Conservation (phyloP, 1,140 invertebrate genomes). For the Megathymus violae region DNA sequence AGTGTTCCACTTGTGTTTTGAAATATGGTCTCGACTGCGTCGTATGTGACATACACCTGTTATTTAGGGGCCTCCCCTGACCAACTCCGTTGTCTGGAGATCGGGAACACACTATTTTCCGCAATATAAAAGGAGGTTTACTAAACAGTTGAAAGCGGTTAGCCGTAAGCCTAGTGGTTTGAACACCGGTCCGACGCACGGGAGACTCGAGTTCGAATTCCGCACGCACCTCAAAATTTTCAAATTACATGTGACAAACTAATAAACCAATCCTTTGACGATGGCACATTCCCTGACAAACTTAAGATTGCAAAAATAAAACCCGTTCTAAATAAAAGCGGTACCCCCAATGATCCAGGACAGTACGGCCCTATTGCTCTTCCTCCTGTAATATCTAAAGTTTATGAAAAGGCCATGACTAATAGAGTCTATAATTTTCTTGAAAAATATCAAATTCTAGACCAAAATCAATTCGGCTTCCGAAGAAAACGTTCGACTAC, state of each 20-base stretch:
- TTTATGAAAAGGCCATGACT: conserved; percentile 13
- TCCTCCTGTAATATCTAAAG: neutral
- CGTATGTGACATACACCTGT: conserved; percentile 17
- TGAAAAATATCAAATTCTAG: neutral
- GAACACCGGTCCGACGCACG: too few species aligned
- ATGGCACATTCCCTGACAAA: neutral
- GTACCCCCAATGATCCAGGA: neutral
- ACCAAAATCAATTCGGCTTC: neutral
- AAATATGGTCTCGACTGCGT: conserved; percentile 16
- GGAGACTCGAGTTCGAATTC: too few species aligned
- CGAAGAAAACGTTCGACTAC: neutral
- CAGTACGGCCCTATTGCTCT: neutral
- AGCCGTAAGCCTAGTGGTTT: too few species aligned
- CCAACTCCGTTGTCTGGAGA: conserved; percentile 7
- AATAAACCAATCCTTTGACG: conserved; percentile 7
- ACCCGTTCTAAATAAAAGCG: neutral
- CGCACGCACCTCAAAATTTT: too few species aligned
- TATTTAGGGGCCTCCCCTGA: conserved; percentile 15
- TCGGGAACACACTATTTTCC: conserved; percentile 4
- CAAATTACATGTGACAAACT: too few species aligned
- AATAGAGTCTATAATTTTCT: conserved; percentile 8
- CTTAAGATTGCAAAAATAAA: conserved; percentile 5
- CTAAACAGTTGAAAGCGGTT: too few species aligned
- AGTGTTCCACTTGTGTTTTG: neutral
- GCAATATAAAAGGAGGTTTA: too few species aligned